These are phyloP conservation scores for Emys orbicularis DNA, from an alignment of 2,797 vertebrate genomes.

Conservation along the genomic window DNA sequence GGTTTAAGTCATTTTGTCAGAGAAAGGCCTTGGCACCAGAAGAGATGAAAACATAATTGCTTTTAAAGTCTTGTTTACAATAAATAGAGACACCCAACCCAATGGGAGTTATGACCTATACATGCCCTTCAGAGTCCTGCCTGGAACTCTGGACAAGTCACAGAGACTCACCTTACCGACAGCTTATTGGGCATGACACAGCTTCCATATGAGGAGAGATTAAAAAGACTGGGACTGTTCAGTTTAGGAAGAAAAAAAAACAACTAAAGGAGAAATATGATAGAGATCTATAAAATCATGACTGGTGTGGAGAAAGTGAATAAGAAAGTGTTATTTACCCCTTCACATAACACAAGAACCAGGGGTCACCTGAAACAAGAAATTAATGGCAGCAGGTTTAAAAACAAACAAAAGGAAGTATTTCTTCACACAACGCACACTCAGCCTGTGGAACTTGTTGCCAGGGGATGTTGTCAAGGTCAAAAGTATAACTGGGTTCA, in stretches of 20 bases:
- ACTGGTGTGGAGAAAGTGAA: neutral
- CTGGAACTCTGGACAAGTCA: rapidly evolving
- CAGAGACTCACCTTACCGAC: rapidly evolving
- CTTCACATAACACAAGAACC: neutral
- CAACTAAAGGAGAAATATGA: neutral
- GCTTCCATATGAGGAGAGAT: neutral
- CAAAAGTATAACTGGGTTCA: neutral
- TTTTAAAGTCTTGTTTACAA: neutral
- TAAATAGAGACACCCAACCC: rapidly evolving
- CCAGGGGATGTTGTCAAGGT: neutral
- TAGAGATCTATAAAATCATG: neutral
- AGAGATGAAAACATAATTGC: neutral
- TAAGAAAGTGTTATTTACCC: neutral
- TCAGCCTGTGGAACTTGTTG: neutral
- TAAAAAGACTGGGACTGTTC: neutral
- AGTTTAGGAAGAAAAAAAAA: neutral
- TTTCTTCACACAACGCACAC: neutral
- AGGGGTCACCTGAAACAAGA: neutral
- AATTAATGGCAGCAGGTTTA: neutral
- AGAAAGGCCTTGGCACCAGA: neutral
- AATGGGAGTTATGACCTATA: rapidly evolving
- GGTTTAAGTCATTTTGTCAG: rapidly evolving
- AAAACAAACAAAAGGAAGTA: neutral
- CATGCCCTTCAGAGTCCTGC: neutral
- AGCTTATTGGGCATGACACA: neutral